phyloP scores from a whole-genome alignment of 2,797 vertebrate species.

The Geotrypetes seraphini region DNA sequence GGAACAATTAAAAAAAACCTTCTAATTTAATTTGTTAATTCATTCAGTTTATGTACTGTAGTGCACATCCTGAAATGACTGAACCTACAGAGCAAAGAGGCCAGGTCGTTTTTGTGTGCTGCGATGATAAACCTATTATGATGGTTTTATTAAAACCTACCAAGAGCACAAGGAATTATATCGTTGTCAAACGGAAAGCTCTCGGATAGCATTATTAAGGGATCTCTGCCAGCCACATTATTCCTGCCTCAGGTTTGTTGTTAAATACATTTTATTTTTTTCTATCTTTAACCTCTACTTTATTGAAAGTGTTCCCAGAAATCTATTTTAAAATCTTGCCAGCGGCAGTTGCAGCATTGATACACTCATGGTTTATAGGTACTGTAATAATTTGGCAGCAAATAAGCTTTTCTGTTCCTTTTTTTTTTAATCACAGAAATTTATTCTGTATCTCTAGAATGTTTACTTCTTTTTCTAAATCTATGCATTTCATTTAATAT shows the following conservation, averaged over 20 bases:
- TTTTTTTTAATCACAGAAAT: too few species aligned
- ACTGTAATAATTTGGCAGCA: not conserved
- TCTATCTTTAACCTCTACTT: constrained; percentile 9
- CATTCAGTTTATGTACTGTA: too few species aligned
- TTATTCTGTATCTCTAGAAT: not conserved
- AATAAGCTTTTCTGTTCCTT: not conserved
- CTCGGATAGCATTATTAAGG: too few species aligned
- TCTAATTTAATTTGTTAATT: too few species aligned
- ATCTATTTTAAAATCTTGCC: constrained; percentile 20
- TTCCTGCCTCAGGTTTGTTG: constrained; percentile 2
- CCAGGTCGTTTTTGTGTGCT: too few species aligned
- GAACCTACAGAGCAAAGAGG: too few species aligned
- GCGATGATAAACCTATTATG: too few species aligned
- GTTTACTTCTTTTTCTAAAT: not conserved
- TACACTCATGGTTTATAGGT: not conserved
- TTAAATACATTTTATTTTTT: not conserved
- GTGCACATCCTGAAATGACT: too few species aligned
- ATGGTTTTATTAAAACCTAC: too few species aligned
- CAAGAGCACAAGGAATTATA: too few species aligned
- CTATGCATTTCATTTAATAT: not conserved
- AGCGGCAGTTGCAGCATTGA: constrained; percentile 15
- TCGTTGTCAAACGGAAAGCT: too few species aligned
- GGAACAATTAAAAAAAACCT: too few species aligned
- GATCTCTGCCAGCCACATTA: not conserved
- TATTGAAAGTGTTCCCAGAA: constrained; percentile 14